Base-by-base conservation (phyloP, 2,113 vertebrate species). In the Pelusios castaneus region DNA sequence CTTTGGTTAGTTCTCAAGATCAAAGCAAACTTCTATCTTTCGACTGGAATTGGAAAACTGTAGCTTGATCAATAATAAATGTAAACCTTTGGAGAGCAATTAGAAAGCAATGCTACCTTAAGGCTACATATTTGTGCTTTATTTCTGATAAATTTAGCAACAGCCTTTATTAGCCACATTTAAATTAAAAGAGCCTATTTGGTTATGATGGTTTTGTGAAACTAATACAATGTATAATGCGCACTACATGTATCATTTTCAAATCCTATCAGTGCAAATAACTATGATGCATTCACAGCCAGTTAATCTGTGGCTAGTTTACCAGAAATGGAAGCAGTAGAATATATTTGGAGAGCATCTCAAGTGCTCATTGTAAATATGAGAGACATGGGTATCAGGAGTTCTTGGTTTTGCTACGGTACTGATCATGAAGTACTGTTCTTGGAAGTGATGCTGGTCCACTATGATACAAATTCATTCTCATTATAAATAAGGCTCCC, bases 21-120 rank as follows among this genome's bases (percentile, higher is more conserved):
- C 43, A 31, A 77, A 90, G 38, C 77, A 77, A 93, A 94, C 89
- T 93, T n/a, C 43, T 70, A 7, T 38, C 79, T 55, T 85, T 88
- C 43, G 77, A 52, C 51, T 89, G 67, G 77, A 91, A 67, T 45
- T 94, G 47, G 73, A 22, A 80, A 95, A 80, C 27, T 85, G 54
- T 93, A 81, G 70, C 82, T 78, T 86, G 47, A 80, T 95, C 92
- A 58, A 11, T 78, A 85, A 24, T 5, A 47, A 79, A 5, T 56
- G 31, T 87, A 73, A 85, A 76, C 78, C 13, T 89, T 95, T 67
- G 85, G 76, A 78, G 85, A 70, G 73, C 82, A 92, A n/a, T 89
- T 90, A 47, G 77, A 91, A 96, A 77, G 24, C 67, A 88, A 21
- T 81, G 34, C 34, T 84, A 13, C 3, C 70, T n/a, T 78, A 77